These are phyloP conservation scores for Lasioglossum albipes DNA, from an alignment of 1,140 invertebrate genomes.

Conservation along the genomic window DNA sequence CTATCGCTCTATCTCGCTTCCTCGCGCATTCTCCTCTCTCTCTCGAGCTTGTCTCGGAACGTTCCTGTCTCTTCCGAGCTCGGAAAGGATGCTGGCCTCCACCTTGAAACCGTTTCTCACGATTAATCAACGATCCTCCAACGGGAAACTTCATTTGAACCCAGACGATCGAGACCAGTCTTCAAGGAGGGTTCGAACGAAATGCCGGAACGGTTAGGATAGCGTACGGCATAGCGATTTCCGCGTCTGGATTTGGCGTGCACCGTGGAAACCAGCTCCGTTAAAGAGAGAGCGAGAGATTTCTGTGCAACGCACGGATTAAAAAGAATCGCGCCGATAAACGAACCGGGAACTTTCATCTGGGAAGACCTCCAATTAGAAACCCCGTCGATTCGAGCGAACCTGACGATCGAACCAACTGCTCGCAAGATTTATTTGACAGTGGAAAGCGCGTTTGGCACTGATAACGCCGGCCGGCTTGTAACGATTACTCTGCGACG, in stretches of 20 bases:
- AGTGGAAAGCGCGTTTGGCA: not conserved
- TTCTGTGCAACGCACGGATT: not conserved
- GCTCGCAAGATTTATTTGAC: not conserved
- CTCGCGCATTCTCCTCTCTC: slow-evolving; percentile 30
- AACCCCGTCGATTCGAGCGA: not conserved
- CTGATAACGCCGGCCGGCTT: not conserved
- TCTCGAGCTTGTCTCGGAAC: not conserved
- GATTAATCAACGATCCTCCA: slow-evolving; percentile 15
- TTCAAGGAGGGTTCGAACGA: not conserved
- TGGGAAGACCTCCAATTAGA: not conserved
- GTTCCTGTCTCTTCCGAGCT: slow-evolving; percentile 1
- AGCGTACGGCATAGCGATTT: not conserved
- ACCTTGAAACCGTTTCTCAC: slow-evolving; percentile 59
- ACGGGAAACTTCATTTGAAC: not conserved
- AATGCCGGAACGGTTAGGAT: not conserved
- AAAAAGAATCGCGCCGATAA: not conserved
- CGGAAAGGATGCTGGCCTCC: slow-evolving; percentile 42
- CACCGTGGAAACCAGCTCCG: not conserved
- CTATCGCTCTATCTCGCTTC: slow-evolving; percentile 12
- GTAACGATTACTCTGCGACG: not conserved
- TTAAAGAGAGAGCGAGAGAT: not conserved
- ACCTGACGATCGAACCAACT: not conserved
- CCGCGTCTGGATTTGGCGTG: not conserved
- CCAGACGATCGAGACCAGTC: not conserved
- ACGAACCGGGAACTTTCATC: not conserved